Conservation (phyloP, 2,888 invertebrate species). For the Stenurella melanura region DNA sequence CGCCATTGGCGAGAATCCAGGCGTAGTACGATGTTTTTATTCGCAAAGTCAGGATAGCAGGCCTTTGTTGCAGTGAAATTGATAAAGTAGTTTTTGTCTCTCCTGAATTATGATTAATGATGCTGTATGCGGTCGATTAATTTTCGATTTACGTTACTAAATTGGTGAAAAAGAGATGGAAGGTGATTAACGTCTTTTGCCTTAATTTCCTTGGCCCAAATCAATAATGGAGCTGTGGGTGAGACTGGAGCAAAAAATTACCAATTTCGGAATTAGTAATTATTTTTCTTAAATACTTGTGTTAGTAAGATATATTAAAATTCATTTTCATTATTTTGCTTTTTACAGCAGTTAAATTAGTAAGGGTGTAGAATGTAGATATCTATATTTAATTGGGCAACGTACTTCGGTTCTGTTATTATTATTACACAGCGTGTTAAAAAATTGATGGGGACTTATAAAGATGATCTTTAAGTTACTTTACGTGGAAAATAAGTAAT, state of each 20-base stretch:
- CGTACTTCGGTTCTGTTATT: no score
- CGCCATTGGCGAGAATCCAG: conserved; percentile 20
- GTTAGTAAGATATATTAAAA: background rate
- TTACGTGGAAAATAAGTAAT: no score
- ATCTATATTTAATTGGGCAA: no score
- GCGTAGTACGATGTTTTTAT: conserved; percentile 45
- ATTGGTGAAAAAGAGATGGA: conserved; percentile 42
- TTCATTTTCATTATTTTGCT: no score
- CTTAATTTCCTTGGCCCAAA: conserved; percentile 36
- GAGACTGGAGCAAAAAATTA: conserved; percentile 8
- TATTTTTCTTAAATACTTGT: background rate
- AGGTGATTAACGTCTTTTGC: conserved; percentile 46
- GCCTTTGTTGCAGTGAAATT: conserved; percentile 64
- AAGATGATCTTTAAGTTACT: no score
- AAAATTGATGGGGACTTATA: no score
- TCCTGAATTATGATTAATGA: conserved; percentile 63
- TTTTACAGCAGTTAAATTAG: background rate
- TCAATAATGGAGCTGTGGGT: conserved; percentile 20
- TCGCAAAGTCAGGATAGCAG: conserved; percentile 53
- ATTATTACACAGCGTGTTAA: no score
- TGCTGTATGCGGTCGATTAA: conserved; percentile 56
- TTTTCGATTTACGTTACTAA: conserved; percentile 55
- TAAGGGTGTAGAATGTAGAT: no score
- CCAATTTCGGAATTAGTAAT: background rate
- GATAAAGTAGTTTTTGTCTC: conserved; percentile 68